These are phyloP conservation scores for Clarias laeviceps DNA, from an alignment of 2,797 vertebrate species.

Conservation along the genomic window DNA sequence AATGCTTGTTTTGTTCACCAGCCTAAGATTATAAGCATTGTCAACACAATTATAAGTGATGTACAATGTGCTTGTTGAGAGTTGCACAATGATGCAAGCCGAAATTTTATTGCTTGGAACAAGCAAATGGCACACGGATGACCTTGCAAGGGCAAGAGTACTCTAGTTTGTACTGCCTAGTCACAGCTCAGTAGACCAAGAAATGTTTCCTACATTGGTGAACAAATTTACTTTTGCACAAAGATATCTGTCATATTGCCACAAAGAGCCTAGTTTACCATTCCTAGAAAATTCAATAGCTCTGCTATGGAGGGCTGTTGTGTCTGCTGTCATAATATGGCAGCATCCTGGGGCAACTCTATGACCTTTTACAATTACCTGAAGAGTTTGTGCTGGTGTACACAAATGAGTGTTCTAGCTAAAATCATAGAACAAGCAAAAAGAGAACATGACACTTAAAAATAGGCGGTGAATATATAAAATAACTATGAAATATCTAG, in stretches of 20 bases:
- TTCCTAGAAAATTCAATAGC: not conserved
- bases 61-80: not conserved
- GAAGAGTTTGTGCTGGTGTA: not conserved
- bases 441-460: not conserved
- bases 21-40: not conserved
- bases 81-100: not conserved
- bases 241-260: not conserved
- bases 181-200: not conserved
- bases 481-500: conserved; percentile 20
- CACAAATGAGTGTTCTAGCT: conserved; percentile 4
- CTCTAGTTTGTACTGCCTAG: not conserved
- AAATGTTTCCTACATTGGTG: not conserved
- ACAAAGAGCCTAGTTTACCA: not conserved
- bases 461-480: not conserved
- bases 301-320: not conserved
- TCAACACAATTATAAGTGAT: not conserved
- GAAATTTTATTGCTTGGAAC: not conserved
- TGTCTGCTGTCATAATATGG: not conserved
- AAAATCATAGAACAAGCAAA: not conserved
- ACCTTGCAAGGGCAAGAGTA: not conserved
- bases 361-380: conserved; percentile 25
- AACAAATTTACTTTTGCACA: not conserved
- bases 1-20: not conserved
- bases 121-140: not conserved
- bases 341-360: conserved; percentile 7